These are phyloP conservation scores for Aquatica leii DNA, from an alignment of 2,888 invertebrate species.

Conservation along the genomic window DNA sequence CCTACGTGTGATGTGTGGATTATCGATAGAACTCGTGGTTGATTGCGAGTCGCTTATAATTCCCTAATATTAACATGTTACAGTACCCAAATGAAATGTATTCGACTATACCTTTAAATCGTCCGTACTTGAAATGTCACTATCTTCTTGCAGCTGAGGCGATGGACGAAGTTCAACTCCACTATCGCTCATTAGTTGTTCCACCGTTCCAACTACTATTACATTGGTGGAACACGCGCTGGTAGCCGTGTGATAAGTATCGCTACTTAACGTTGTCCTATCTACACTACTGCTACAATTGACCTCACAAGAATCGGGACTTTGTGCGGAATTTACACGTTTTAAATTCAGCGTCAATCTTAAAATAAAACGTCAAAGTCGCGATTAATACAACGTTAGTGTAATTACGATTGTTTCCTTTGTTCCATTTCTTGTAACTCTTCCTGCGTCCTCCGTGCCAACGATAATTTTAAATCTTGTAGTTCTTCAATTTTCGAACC, in stretches of 20 bases:
- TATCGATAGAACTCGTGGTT: constrained; percentile 55
- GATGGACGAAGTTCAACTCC: constrained; percentile 61
- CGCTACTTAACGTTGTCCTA: constrained; percentile 61
- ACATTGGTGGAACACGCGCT: constrained; percentile 53
- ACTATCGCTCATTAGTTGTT: constrained; percentile 64
- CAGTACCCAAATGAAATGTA: no score
- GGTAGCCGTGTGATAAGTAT: constrained; percentile 80
- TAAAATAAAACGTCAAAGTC: constrained; percentile 43
- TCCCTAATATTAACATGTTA: constrained; percentile 42
- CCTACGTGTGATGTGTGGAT: constrained; percentile 58
- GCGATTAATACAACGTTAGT: no score
- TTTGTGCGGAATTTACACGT: constrained; percentile 58
- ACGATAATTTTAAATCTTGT: constrained; percentile 57
- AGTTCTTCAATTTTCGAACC: constrained; percentile 46
- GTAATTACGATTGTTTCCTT: constrained; percentile 64
- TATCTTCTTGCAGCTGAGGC: constrained; percentile 63
- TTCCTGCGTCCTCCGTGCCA: constrained; percentile 62
- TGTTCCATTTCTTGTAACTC: constrained; percentile 63
- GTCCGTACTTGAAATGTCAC: constrained; percentile 70
- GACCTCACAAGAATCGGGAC: constrained; percentile 52
- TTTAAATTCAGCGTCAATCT: constrained; percentile 76
- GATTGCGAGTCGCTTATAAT: constrained; percentile 57
- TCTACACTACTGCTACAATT: constrained; percentile 55
- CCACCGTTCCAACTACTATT: constrained; percentile 43
- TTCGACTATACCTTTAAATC: constrained; percentile 67